Evolutionary conservation across 2,113 vertebrate species (phyloP).

Genomic region (Phodopus roborovskii): DNA sequence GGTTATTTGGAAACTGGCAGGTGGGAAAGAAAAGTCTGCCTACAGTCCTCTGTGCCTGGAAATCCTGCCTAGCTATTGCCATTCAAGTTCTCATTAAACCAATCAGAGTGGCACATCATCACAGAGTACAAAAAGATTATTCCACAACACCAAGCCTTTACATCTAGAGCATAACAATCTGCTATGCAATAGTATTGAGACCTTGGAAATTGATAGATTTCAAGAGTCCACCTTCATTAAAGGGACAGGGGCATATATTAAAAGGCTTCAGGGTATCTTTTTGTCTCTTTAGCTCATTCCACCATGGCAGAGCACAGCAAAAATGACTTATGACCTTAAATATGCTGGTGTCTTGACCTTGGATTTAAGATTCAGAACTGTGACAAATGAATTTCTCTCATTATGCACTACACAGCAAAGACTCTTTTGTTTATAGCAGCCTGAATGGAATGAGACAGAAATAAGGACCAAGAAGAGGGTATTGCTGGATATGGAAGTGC

Average conservation of each 20-base stretch:
- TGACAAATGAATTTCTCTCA: neutral
- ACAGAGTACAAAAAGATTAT: too few species aligned
- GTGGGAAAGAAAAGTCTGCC: too few species aligned
- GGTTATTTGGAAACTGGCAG: too few species aligned
- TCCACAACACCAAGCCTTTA: neutral
- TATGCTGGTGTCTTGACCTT: neutral
- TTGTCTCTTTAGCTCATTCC: neutral
- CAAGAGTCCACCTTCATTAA: neutral
- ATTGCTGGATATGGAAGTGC: neutral
- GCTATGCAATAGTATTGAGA: neutral
- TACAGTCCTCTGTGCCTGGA: too few species aligned
- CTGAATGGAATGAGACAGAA: neutral
- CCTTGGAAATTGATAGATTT: neutral
- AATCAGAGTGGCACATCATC: too few species aligned
- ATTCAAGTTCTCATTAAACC: too few species aligned
- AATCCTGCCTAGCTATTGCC: too few species aligned
- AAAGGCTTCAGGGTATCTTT: neutral
- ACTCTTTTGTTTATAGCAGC: neutral
- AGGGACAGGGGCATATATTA: neutral
- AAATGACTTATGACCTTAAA: neutral
- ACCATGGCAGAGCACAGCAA: neutral
- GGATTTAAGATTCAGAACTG: neutral
- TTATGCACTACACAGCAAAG: neutral
- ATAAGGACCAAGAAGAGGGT: neutral
- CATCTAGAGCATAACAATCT: neutral